These are phyloP conservation scores for Poicephalus meyeri DNA, from an alignment of 2,113 vertebrate genomes.

Conservation along the genomic window DNA sequence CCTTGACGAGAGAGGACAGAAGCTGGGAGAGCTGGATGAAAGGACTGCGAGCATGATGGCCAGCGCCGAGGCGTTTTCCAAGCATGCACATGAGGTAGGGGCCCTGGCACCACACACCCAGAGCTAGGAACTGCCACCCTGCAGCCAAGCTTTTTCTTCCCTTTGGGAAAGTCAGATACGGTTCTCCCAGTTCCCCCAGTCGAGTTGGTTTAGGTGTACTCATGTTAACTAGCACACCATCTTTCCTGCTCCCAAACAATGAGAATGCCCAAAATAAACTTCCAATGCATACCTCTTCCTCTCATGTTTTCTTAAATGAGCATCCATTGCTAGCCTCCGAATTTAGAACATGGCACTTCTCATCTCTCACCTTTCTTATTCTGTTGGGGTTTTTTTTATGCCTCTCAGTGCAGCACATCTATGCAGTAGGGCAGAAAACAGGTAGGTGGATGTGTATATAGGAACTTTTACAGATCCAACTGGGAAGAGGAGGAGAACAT, in stretches of 20 bases:
- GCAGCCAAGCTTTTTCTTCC: not conserved
- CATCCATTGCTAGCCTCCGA: not conserved
- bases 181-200: not conserved
- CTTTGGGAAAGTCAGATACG: not conserved
- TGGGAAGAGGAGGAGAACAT: not conserved
- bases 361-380: not conserved
- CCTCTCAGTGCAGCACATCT: not conserved
- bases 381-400: not conserved
- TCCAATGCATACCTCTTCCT: not conserved
- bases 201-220: rapidly evolving
- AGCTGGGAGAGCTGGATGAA: conserved; percentile 95
- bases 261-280: not conserved
- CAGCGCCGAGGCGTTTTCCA: conserved; percentile 93
- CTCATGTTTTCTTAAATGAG: not conserved
- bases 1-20: conserved; percentile 93
- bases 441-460: not conserved
- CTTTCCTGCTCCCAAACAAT: not conserved
- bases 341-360: not conserved
- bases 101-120: not conserved
- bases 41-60: conserved; percentile 95
- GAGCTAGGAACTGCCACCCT: not conserved
- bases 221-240: rapidly evolving
- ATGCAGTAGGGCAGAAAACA: not conserved
- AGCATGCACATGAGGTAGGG: conserved; percentile 94
- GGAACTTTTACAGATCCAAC: not conserved